phyloP scores from a whole-genome alignment of 2,797 vertebrate species.

The Neosalanx taihuensis region DNA sequence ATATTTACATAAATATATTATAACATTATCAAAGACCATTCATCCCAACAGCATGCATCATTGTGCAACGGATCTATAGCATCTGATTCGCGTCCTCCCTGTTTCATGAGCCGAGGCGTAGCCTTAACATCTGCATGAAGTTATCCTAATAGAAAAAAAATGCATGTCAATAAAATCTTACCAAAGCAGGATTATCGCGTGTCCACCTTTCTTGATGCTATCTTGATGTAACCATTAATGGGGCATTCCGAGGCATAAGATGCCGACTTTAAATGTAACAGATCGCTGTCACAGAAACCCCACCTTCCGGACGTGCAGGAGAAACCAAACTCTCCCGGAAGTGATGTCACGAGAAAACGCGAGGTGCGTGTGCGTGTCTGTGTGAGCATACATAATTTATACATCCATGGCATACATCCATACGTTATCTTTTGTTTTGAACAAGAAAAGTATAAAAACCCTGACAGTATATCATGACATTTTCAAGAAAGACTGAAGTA shows the following conservation, averaged over 20 bases:
- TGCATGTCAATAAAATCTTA: slow-evolving; percentile 39
- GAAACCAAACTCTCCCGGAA: slow-evolving; percentile 31
- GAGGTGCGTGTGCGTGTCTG: background rate
- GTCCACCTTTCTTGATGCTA: slow-evolving; percentile 55
- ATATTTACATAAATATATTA: background rate
- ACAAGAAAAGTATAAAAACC: too few species aligned
- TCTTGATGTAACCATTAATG: slow-evolving; percentile 61
- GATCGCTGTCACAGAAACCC: slow-evolving; percentile 50
- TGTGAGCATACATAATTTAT: background rate
- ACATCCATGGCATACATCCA: too few species aligned
- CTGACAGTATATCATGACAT: too few species aligned
- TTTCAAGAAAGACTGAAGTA: too few species aligned
- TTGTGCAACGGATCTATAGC: background rate
- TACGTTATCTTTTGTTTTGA: too few species aligned
- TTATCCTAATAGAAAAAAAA: slow-evolving; percentile 8
- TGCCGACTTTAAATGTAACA: slow-evolving; percentile 25
- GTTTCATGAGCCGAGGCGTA: background rate
- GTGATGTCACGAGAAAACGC: slow-evolving; percentile 27
- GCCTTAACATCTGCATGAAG: slow-evolving; percentile 9
- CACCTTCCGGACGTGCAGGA: slow-evolving; percentile 35
- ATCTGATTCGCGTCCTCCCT: background rate
- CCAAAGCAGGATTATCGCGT: slow-evolving; percentile 47
- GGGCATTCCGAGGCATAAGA: slow-evolving; percentile 45
- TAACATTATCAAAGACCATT: background rate
- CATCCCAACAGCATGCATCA: background rate